Conservation (phyloP, 37 sponge, comb jelly and placozoan genomes). For the Oscarella lobularis region DNA sequence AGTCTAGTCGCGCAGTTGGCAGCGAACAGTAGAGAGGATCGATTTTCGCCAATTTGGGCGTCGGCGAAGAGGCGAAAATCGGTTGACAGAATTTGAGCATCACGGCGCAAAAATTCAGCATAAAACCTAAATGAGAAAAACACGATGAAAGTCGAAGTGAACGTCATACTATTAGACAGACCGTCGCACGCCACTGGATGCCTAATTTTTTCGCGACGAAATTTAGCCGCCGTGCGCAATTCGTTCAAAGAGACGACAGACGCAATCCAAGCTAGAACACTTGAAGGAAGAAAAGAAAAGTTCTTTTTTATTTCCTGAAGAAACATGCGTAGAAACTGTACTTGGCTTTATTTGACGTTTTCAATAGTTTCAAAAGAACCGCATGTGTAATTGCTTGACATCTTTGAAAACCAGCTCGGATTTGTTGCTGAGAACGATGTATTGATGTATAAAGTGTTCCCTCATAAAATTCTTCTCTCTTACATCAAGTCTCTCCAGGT, state of each 20-base stretch:
- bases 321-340: too few species aligned
- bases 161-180: too few species aligned
- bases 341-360: conserved; percentile 14
- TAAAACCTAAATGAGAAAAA: conserved; percentile 29
- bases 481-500: too few species aligned
- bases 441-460: too few species aligned
- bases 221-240: conserved; percentile 38
- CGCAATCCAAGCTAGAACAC: conserved; percentile 56
- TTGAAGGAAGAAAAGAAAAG: background rate
- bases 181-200: too few species aligned
- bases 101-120: conserved; percentile 72
- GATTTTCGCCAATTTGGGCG: conserved; percentile 41
- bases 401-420: conserved; percentile 35
- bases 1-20: conserved; percentile 40
- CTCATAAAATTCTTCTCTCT: too few species aligned
- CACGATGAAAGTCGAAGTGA: too few species aligned
- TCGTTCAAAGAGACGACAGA: conserved; percentile 57
- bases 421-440: conserved; percentile 5
- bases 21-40: conserved; percentile 28
- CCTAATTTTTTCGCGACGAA: too few species aligned
- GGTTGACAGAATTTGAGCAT: conserved; percentile 59
- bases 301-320: background rate
- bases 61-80: conserved; percentile 38
- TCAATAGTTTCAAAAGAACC: conserved; percentile 28
- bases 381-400: conserved; percentile 18